Percentiles rank a stretch among this genome's conserved stretches.
phyloP scores from a whole-genome alignment of 2,888 invertebrate genomes.

The Augochlorella aurata region DNA sequence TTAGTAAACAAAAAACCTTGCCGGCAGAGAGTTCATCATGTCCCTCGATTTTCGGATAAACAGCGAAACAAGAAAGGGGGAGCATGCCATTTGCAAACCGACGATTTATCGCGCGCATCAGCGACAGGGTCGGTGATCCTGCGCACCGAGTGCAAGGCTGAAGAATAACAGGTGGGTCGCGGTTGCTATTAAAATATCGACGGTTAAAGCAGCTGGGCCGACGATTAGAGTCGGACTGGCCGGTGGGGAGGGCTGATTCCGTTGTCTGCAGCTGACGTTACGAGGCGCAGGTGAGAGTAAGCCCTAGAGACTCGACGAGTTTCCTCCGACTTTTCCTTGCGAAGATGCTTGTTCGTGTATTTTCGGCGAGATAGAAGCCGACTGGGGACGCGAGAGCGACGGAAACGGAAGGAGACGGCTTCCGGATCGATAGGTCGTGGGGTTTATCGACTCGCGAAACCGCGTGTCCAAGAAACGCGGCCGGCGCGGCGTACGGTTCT shows the following conservation, averaged over 20 bases:
- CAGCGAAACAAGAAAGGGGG: background rate
- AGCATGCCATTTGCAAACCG: background rate
- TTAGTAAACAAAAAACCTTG: no score
- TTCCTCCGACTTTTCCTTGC: background rate
- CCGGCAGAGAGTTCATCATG: no score
- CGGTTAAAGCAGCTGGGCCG: constrained; percentile 14
- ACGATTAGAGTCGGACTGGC: background rate
- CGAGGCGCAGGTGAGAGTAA: background rate
- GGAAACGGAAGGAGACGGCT: constrained; percentile 22
- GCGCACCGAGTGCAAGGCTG: background rate
- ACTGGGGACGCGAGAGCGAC: background rate
- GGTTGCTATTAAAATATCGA: background rate
- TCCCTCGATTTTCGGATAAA: no score
- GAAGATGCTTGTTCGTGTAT: background rate
- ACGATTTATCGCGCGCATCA: background rate
- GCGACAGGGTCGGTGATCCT: background rate
- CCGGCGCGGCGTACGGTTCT: constrained; percentile 7
- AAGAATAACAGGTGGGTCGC: constrained; percentile 47
- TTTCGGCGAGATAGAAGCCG: no score
- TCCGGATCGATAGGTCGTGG: constrained; percentile 66
- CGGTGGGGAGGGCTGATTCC: background rate
- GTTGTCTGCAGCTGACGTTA: background rate
- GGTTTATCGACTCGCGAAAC: constrained; percentile 67
- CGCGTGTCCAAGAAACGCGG: constrained; percentile 61
- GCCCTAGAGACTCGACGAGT: background rate